A percentile compares a stretch with the other conserved stretches of the same genome.
These are phyloP conservation scores for Leucosticte australis DNA, from an alignment of 2,113 vertebrate species.

Conservation along the genomic window DNA sequence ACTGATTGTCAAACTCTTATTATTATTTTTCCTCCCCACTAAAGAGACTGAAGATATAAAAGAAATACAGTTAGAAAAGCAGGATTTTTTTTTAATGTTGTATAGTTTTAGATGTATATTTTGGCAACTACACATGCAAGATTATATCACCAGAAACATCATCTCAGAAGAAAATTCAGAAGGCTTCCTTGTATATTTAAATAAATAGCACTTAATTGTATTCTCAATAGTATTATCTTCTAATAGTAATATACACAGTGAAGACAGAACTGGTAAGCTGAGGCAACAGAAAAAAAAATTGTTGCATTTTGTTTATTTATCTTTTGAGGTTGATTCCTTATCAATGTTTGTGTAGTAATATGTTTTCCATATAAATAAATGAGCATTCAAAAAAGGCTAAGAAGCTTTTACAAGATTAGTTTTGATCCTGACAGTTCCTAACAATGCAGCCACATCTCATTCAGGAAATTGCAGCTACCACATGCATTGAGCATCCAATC, in stretches of 20 bases:
- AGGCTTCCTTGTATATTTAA: neutral
- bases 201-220: neutral
- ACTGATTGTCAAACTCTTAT: neutral
- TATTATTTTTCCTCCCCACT: neutral
- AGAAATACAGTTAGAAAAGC: neutral
- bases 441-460: neutral
- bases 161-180: neutral
- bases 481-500: neutral
- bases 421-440: neutral
- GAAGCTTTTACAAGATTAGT: conserved; percentile 11
- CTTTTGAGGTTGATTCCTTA: neutral
- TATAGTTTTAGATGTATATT: neutral
- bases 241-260: neutral
- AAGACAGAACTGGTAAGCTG: neutral
- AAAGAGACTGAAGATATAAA: neutral
- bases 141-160: neutral
- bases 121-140: neutral
- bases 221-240: neutral
- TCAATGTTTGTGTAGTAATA: neutral
- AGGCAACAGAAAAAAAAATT: neutral
- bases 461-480: conserved; percentile 29
- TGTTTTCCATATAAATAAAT: conserved; percentile 2
- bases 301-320: neutral
- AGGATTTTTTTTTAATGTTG: accelerated
- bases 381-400: neutral